Evolutionary conservation across 2,797 vertebrate species (phyloP).

Genomic region (Crocidura indochinensis): DNA sequence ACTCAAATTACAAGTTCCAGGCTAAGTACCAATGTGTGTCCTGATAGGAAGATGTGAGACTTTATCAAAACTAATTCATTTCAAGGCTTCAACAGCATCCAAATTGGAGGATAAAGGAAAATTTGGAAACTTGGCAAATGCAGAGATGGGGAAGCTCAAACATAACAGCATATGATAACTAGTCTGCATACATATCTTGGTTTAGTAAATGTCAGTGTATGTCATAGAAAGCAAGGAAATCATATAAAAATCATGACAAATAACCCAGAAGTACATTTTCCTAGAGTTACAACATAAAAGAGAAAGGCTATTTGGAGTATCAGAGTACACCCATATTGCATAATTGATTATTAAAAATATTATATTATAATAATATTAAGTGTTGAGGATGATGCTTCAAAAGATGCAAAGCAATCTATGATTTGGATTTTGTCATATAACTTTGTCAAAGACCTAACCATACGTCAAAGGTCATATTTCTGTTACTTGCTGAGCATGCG

Average conservation of each 20-base stretch:
- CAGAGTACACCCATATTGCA: background rate
- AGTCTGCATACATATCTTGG: background rate
- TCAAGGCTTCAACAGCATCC: background rate
- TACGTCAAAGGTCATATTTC: too few relatives aligned
- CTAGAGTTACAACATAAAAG: background rate
- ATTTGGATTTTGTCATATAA: background rate
- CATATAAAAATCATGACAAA: constrained; percentile 15
- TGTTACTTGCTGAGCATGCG: too few relatives aligned
- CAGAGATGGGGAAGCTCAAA: background rate
- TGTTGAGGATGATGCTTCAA: background rate
- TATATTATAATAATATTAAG: background rate
- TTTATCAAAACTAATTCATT: background rate
- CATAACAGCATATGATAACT: background rate
- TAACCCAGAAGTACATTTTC: background rate
- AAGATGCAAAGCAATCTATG: background rate
- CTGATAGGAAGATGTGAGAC: background rate
- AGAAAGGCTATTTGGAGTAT: background rate
- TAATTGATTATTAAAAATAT: background rate
- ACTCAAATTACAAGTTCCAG: background rate
- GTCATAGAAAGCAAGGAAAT: background rate
- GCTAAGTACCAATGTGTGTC: background rate
- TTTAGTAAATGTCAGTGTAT: background rate
- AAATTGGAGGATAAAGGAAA: constrained; percentile 4
- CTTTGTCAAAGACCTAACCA: too few relatives aligned
- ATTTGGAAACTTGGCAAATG: background rate